Evolutionary conservation across 2,797 vertebrate species (phyloP), one percentile per base, ranked within the genome.

Genomic region (Crenichthys baileyi): DNA sequence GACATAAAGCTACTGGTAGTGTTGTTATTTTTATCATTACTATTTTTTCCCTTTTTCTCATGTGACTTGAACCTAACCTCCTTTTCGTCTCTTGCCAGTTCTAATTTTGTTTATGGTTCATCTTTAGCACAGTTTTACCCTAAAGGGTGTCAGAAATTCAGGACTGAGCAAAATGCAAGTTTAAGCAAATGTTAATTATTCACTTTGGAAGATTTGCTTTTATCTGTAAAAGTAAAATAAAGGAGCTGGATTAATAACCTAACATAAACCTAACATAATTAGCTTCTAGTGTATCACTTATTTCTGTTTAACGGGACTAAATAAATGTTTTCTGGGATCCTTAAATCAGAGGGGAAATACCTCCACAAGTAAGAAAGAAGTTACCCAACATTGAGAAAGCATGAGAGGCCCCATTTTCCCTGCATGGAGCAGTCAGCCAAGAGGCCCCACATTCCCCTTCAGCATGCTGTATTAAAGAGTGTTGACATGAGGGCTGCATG

Each of bases 361-460:
- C 83, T 87, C 67, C 68, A 29, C 71, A 83, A 85, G 84, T 91
- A 77, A 88, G 83, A 87, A 82, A 80, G 60, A 81, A 85, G 81
- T 91, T 90, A 81, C 89, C 80, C 81, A 91, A 87, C 85, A 87
- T 81, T 68, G 85, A 86, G 80, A 81, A 81, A 88, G 89, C 78
- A 83, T 78, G 90, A 92, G 91, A 93, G 91, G 91, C 89, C 92
- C 77, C 72, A 86, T 74, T 92, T 91, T 85, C 89, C 90, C 90
- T 90, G 87, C 85, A 88, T 88, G 80, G 83, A 82, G 71, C 48
- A 84, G 81, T 81, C 76, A 79, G 90, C 86, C 89, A 89, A 89
- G 93, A 94, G 93, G 92, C 93, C 90, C 91, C 90, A 80, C 90
- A 88, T 93, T 93, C 89, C 90, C 22, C 92, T 88, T 87, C 88